phyloP scores from a whole-genome alignment of 2,888 invertebrate species.

The Pelosia muscerda region DNA sequence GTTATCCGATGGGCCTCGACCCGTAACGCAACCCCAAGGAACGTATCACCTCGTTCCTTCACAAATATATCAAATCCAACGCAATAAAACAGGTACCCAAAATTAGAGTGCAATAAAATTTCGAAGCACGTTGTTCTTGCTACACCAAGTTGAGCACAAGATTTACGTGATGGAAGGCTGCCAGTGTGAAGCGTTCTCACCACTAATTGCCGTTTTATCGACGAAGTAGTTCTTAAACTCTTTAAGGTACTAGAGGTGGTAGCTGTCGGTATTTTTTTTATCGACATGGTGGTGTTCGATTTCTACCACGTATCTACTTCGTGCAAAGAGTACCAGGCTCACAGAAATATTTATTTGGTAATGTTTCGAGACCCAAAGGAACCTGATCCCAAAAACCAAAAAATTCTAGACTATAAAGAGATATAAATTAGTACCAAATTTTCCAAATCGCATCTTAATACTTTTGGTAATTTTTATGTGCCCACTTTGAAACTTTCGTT shows the following conservation, averaged over 20 bases:
- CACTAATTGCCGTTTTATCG: conserved; percentile 67
- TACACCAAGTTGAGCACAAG: background rate
- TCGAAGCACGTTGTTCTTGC: background rate
- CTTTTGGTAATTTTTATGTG: too few species aligned
- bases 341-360: too few species aligned
- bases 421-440: too few species aligned
- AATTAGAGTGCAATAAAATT: background rate
- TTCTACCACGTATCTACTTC: background rate
- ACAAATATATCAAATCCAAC: background rate
- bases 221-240: conserved; percentile 51
- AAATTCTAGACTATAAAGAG: too few species aligned
- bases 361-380: too few species aligned
- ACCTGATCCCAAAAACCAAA: too few species aligned
- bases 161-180: conserved; percentile 37
- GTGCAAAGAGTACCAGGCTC: too few species aligned
- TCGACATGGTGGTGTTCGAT: background rate
- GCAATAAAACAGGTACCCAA: background rate
- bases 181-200: conserved; percentile 51
- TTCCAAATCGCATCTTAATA: too few species aligned
- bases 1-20: too few species aligned
- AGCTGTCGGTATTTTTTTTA: conserved; percentile 15
- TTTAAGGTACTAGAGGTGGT: conserved; percentile 18
- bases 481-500: too few species aligned
- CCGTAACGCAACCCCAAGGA: too few species aligned
- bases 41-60: too few species aligned